These are phyloP conservation scores for Seira sanloemensis DNA, from an alignment of 2,888 invertebrate species.

Conservation along the genomic window DNA sequence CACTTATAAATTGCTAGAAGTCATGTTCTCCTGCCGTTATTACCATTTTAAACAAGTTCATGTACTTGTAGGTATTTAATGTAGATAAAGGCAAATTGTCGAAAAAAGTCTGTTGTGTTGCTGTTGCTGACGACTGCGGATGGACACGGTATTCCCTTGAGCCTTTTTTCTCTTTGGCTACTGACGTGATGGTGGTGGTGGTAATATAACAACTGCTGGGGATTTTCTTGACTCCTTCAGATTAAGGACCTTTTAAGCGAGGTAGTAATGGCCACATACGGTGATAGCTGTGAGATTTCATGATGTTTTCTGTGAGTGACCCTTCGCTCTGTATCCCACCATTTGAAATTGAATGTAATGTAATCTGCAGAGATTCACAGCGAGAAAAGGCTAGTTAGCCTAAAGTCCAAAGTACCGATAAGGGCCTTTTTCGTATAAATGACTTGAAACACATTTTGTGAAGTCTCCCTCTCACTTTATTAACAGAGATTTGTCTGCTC, in stretches of 20 bases:
- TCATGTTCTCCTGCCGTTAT: slow-evolving; percentile 16
- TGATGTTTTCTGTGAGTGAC: slow-evolving; percentile 70
- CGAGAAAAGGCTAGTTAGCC: slow-evolving; percentile 4
- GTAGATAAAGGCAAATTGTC: neutral
- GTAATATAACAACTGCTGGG: slow-evolving; percentile 66
- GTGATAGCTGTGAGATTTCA: slow-evolving; percentile 62
- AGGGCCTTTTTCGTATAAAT: slow-evolving; percentile 55
- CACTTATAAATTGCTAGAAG: neutral
- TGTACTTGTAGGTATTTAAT: slow-evolving; percentile 5
- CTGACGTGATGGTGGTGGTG: slow-evolving; percentile 41
- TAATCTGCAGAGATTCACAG: slow-evolving; percentile 68
- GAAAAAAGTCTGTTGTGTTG: neutral
- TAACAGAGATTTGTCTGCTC: slow-evolving; percentile 51
- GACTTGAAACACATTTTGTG: slow-evolving; percentile 51
- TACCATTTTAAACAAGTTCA: slow-evolving; percentile 49
- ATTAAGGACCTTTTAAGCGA: slow-evolving; percentile 65
- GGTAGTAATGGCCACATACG: slow-evolving; percentile 73
- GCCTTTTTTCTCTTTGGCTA: slow-evolving; percentile 1
- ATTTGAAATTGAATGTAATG: slow-evolving; percentile 71
- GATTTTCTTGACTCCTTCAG: slow-evolving; percentile 68
- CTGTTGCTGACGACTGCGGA: neutral
- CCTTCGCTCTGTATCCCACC: slow-evolving; percentile 67
- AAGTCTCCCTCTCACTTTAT: slow-evolving; percentile 37
- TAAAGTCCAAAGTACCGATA: neutral
- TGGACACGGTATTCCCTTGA: neutral